phyloP scores from a whole-genome alignment of 2,888 invertebrate genomes.

The Dascillus cervinus region DNA sequence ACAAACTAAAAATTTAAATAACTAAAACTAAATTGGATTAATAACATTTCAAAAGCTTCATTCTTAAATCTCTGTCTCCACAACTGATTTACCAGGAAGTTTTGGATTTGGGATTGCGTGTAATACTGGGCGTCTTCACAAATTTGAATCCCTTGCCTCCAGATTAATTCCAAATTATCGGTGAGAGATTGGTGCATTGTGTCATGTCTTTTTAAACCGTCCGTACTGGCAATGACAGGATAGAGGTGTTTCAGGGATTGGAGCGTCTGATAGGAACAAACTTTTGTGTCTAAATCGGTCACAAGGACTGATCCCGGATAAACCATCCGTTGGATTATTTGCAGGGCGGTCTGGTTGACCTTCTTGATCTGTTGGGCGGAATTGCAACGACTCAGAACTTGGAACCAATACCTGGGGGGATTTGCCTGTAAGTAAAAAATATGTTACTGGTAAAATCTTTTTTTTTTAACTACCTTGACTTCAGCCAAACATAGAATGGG shows the following conservation, averaged over 20 bases:
- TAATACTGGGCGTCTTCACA: conserved; percentile 48
- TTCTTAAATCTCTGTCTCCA: conserved; percentile 36
- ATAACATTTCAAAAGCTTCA: conserved; percentile 23
- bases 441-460: background rate
- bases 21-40: conserved; percentile 21
- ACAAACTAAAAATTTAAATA: background rate
- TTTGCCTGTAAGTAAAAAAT: conserved; percentile 23
- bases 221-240: conserved; percentile 24
- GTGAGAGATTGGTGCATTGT: conserved; percentile 16
- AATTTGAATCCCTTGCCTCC: conserved; percentile 55
- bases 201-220: conserved; percentile 24
- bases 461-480: conserved; percentile 43
- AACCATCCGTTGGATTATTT: conserved; percentile 28
- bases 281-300: conserved; percentile 26
- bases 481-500: conserved; percentile 61
- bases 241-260: conserved; percentile 20
- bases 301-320: conserved; percentile 37
- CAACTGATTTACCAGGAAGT: conserved; percentile 31
- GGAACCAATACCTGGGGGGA: conserved; percentile 33
- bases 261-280: conserved; percentile 25
- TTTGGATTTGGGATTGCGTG: conserved; percentile 31
- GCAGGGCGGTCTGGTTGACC: conserved; percentile 18
- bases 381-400: conserved; percentile 23
- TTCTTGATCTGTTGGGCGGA: conserved; percentile 11
- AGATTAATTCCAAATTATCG: conserved; percentile 51